These are phyloP conservation scores for Myotis myotis DNA, from an alignment of 2,797 vertebrate genomes.

Conservation along the genomic window DNA sequence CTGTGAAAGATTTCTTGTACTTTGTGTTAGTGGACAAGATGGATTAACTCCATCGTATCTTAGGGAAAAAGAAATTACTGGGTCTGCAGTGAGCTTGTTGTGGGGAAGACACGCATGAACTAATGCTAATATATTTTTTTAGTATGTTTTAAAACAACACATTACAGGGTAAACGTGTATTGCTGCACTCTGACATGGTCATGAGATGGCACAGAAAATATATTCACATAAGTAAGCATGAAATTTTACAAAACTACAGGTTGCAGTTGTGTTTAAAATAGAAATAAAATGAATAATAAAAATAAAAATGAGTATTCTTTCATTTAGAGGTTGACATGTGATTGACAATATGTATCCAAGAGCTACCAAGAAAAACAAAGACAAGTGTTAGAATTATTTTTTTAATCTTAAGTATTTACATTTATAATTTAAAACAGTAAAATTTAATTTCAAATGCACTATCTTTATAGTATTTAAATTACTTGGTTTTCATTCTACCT, in stretches of 20 bases:
- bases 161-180: background rate
- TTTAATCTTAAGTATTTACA: background rate
- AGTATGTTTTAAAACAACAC: background rate
- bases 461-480: background rate
- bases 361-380: background rate
- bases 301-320: background rate
- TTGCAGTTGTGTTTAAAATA: background rate
- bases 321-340: background rate
- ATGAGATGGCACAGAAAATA: background rate
- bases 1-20: conserved; percentile 48
- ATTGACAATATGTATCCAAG: background rate
- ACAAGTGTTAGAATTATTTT: background rate
- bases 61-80: background rate
- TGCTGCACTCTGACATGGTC: background rate
- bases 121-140: background rate
- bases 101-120: background rate
- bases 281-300: background rate
- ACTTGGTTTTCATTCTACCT: background rate
- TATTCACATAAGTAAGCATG: background rate
- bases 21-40: conserved; percentile 54
- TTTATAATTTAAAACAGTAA: conserved; percentile 8
- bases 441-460: background rate
- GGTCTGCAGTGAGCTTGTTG: background rate
- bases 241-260: background rate
- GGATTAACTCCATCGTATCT: conserved; percentile 31